Evolutionary conservation across 2,888 invertebrate genomes (phyloP), one percentile per base, ranked within the genome.

Genomic region (Tridacna gigas): DNA sequence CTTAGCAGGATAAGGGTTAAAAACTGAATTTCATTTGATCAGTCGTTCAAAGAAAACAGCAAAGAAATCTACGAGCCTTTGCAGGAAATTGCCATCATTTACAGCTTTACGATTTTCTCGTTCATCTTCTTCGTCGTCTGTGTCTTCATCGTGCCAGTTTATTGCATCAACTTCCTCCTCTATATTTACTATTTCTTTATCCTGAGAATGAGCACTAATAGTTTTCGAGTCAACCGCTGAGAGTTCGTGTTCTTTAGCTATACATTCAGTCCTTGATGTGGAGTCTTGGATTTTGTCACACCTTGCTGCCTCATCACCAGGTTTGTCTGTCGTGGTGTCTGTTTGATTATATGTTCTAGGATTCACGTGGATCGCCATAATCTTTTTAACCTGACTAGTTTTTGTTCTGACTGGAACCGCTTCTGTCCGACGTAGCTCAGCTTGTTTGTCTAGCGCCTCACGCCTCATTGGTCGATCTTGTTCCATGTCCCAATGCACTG

Each of bases 401-500:
- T 11, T 25, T 25, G 51, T 25, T n/a, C 71, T 71, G 18, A 20
- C 9, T 15, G 71, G 71, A 15, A 4, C 51, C 13, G 2, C 63
- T 18, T 13, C 63, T n/a, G 51, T 3, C 20, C 0, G 51, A 9
- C 51, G 71, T 22, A 51, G 51, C 12, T 12, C 48, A 25, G 25
- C 12, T 26, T 71, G 71, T 11, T 51, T 25, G 3, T 4, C 51
- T 47, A 71, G 22, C 5, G 71, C 51, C 25, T 51, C 11, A n/a
- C 28, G 18, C 11, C 71, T 28, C 13, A 51, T 25, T 26, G 71
- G 71, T 18, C 71, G 22, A 26, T 82, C 74, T 66, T 37, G 25
- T 48, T 69, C 71, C 0, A 60, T 45, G 37, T 82, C 69, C 82
- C 82, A 82, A 0, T 45, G 28, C 7, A 73, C 51, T 20, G 37